Percentiles rank a stretch among this genome's conserved stretches.
Evolutionary conservation across 2,888 invertebrate genomes (phyloP).

Genomic region (Abrostola tripartita): DNA sequence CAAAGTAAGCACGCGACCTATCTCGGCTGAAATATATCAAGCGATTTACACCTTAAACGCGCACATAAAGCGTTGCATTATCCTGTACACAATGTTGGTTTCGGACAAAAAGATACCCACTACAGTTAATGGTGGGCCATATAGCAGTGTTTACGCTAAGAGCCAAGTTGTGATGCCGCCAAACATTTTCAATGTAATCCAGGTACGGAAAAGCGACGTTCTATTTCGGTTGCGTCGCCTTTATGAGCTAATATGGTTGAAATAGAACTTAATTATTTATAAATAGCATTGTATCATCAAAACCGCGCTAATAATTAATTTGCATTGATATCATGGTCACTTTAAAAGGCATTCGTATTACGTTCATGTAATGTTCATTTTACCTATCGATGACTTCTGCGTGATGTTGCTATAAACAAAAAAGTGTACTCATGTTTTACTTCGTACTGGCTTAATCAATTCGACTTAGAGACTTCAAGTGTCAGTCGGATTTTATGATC

Average conservation of each 20-base stretch:
- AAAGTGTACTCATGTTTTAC: too few relatives aligned
- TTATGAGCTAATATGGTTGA: too few relatives aligned
- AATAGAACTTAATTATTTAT: neutral
- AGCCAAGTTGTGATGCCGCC: slow-evolving; percentile 64
- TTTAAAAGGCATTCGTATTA: too few relatives aligned
- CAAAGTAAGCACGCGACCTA: slow-evolving; percentile 33
- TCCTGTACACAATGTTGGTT: slow-evolving; percentile 65
- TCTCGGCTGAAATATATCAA: slow-evolving; percentile 58
- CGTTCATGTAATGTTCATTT: too few relatives aligned
- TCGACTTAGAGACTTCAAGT: too few relatives aligned
- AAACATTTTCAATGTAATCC: slow-evolving; percentile 50
- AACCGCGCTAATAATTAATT: too few relatives aligned
- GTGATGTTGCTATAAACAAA: too few relatives aligned
- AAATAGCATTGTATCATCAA: neutral
- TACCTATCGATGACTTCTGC: too few relatives aligned
- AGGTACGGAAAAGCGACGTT: slow-evolving; percentile 31
- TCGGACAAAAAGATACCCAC: slow-evolving; percentile 69
- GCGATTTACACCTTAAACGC: slow-evolving; percentile 66
- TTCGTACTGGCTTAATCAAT: too few relatives aligned
- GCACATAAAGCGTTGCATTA: slow-evolving; percentile 67
- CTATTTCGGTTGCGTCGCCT: neutral
- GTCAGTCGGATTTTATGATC: too few relatives aligned
- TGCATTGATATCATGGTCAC: too few relatives aligned
- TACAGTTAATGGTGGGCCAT: slow-evolving; percentile 70
- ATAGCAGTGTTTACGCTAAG: slow-evolving; percentile 69